Percentiles rank a stretch among this genome's conserved stretches.
phyloP scores from a whole-genome alignment of 2,797 vertebrate species.

The Chiloscyllium punctatum region DNA sequence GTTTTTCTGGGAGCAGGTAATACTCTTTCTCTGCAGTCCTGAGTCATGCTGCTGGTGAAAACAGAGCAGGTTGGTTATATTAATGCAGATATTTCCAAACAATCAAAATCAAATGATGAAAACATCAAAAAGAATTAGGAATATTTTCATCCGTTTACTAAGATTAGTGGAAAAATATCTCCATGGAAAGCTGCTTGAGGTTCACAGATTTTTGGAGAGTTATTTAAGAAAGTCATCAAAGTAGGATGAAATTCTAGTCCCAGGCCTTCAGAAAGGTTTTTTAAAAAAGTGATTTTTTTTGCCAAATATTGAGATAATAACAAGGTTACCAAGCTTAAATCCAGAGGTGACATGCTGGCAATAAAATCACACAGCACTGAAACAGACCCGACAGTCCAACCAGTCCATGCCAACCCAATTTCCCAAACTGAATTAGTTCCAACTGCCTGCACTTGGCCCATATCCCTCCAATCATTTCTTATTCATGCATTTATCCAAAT shows the following conservation, averaged over 20 bases:
- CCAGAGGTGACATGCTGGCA: no score
- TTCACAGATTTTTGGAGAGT: neutral
- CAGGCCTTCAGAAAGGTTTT: neutral
- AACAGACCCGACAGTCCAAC: no score
- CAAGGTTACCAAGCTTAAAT: neutral
- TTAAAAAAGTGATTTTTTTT: neutral
- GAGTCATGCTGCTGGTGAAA: neutral
- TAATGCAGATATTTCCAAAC: neutral
- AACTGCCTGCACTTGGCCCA: no score
- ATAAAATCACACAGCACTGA: no score
- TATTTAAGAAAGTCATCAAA: neutral
- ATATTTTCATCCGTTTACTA: neutral
- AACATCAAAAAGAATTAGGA: neutral
- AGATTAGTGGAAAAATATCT: neutral
- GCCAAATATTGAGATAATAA: neutral
- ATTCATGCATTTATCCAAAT: no score
- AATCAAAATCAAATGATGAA: neutral
- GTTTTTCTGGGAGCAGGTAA: neutral
- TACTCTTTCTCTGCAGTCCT: neutral
- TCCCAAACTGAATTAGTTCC: no score
- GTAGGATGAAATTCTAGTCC: neutral
- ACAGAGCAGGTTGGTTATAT: neutral
- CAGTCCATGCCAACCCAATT: no score
- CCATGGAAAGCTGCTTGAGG: neutral
- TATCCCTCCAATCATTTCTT: no score